Evolutionary conservation across 1,140 invertebrate genomes (phyloP).

Genomic region (Galendromus occidentalis): DNA sequence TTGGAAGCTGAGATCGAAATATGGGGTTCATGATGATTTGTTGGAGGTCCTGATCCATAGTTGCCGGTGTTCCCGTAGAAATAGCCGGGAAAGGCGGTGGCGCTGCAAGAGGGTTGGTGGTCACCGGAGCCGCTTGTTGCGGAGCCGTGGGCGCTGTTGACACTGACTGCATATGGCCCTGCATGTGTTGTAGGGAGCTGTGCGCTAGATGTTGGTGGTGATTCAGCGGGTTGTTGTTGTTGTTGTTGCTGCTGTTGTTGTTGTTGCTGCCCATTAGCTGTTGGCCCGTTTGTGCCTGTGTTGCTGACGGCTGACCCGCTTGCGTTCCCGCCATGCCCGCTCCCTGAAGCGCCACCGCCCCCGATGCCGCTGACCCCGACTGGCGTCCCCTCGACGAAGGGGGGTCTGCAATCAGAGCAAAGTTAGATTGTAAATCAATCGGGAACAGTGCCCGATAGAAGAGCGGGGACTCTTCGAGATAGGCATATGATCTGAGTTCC

Average conservation of each 20-base stretch:
- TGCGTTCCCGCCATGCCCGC: background rate
- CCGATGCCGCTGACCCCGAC: conserved; percentile 4
- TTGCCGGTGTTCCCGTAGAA: conserved; percentile 3
- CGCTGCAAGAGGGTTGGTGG: background rate
- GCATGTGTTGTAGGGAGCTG: conserved; percentile 10
- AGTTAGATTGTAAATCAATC: too few relatives aligned
- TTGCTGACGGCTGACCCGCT: background rate
- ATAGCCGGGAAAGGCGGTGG: conserved; percentile 6
- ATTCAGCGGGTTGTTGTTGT: conserved; percentile 8
- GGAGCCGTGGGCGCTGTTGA: background rate
- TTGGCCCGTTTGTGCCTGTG: background rate
- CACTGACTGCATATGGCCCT: conserved; percentile 11
- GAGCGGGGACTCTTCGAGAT: too few relatives aligned
- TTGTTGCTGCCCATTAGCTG: conserved; percentile 5
- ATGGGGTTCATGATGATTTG: conserved; percentile 8
- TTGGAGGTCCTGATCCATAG: conserved; percentile 11
- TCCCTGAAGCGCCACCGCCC: background rate
- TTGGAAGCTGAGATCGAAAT: conserved; percentile 12
- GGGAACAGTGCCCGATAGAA: too few relatives aligned
- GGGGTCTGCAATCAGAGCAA: background rate
- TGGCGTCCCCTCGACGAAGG: conserved; percentile 7
- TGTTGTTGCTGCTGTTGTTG: conserved; percentile 2
- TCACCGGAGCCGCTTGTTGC: conserved; percentile 4
- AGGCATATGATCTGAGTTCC: too few relatives aligned
- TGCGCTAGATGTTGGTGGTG: conserved; percentile 10